A percentile compares a stretch with the other conserved stretches of the same genome.
Conservation (phyloP, 2,888 invertebrate genomes). For the Acholoe squamosa region DNA sequence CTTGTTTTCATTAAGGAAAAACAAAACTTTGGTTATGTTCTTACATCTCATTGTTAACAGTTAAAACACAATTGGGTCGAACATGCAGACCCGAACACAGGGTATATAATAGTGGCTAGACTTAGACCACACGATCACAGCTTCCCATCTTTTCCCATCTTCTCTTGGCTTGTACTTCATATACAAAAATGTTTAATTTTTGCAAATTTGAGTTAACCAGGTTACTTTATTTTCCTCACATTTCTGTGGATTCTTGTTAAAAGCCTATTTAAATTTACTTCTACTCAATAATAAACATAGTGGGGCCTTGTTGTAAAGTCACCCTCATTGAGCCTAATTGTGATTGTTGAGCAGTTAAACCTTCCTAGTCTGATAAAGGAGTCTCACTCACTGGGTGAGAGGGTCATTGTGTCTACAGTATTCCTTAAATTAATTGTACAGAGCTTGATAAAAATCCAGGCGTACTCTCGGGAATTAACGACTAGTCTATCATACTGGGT, state of each 20-base stretch:
- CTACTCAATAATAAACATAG: background rate
- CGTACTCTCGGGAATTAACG: background rate
- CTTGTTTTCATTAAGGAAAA: background rate
- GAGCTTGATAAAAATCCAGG: background rate
- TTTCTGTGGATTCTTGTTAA: background rate
- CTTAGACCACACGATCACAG: constrained; percentile 37
- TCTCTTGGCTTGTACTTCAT: constrained; percentile 47
- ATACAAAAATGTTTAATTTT: constrained; percentile 15
- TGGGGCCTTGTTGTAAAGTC: too few species aligned
- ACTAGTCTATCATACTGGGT: background rate
- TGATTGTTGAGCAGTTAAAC: constrained; percentile 28
- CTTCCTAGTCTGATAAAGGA: constrained; percentile 26
- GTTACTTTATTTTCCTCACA: background rate
- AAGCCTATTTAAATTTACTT: background rate
- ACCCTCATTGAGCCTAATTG: background rate
- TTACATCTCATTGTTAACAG: background rate
- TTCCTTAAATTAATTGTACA: background rate
- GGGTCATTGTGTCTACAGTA: background rate
- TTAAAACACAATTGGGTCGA: background rate
- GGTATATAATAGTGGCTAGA: constrained; percentile 47
- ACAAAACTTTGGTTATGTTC: background rate
- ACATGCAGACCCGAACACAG: background rate
- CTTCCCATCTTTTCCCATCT: constrained; percentile 46
- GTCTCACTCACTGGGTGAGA: constrained; percentile 11
- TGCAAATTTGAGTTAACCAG: constrained; percentile 41